These are phyloP conservation scores for Leptosomus discolor DNA, from an alignment of 2,113 vertebrate genomes.

Conservation along the genomic window DNA sequence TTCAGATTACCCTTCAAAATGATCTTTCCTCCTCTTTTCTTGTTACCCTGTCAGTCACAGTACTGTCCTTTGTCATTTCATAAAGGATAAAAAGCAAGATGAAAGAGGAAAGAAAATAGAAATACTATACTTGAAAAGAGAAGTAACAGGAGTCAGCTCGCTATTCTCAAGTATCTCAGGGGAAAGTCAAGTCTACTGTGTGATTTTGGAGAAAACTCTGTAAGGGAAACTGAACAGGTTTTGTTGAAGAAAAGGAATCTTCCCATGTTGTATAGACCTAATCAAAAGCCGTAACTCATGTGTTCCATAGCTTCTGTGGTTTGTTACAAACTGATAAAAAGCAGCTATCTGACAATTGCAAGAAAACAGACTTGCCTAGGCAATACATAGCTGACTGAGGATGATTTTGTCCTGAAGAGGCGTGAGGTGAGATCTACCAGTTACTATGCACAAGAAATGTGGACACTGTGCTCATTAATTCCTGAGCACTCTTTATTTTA, in stretches of 20 bases:
- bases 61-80: background rate
- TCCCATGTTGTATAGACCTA: background rate
- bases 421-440: background rate
- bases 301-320: background rate
- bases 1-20: background rate
- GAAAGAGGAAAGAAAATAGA: background rate
- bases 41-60: background rate
- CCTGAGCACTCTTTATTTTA: conserved; percentile 55
- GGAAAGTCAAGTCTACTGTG: background rate
- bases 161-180: background rate
- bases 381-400: background rate
- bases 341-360: background rate
- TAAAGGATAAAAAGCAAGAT: background rate
- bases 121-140: background rate
- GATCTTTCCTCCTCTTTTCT: background rate
- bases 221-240: background rate
- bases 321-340: conserved; percentile 4
- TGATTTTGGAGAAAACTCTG: background rate
- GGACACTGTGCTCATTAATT: conserved; percentile 59
- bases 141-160: background rate
- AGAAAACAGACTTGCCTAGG: background rate
- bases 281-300: background rate
- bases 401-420: background rate
- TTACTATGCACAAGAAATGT: background rate
- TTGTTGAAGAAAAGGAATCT: background rate